Base-by-base conservation (phyloP, 2,797 vertebrate species). In the Apodemus agrarius region DNA sequence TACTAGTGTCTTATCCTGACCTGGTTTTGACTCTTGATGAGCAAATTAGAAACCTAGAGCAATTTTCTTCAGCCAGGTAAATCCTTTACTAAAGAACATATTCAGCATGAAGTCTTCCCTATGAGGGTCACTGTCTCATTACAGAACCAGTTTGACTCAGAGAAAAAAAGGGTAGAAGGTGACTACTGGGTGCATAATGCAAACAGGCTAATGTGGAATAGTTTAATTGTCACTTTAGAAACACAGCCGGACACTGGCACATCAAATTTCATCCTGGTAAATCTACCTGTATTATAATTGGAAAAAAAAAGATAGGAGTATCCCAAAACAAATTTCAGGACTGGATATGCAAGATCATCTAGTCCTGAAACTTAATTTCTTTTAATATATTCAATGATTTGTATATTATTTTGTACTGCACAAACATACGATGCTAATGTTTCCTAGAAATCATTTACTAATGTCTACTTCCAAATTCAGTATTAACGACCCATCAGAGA, bases 221-320 rank as follows among this genome's bases (percentile, higher is more conserved):
- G 80, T 89, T 96, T 95, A 97, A 74, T 89, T 92, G 88, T 87
- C 31, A 93, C 21, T 90, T 59, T 29, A 37, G 19, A 94, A 94
- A 96, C 61, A 49, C 57, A 57, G 76, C 21, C 75, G 67, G 88
- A 63, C 22, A 57, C 78, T 67, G 26, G 31, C 21, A 88, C 61
- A 80, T 31, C 59, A 94, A 43, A 87, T 72, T 91, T 79, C 21
- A 72, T 52, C 54, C 67, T 75, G 24, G 49, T 72, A 75, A 89
- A 91, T 69, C 63, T 84, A 21, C 67, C 34, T 1, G 7, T 37
- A 37, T 37, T 72, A 37, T 72, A 72, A 72, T 72, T 37, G 16
- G 14, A 7, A 34, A 2, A 67, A 67, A 31, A 34, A 31, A 21
- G 34, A 69, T 8, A 19, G 34, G 7, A 69, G 16, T 54, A 67